Conservation (phyloP, 2,797 vertebrate species). For the Malacoraja senta region DNA sequence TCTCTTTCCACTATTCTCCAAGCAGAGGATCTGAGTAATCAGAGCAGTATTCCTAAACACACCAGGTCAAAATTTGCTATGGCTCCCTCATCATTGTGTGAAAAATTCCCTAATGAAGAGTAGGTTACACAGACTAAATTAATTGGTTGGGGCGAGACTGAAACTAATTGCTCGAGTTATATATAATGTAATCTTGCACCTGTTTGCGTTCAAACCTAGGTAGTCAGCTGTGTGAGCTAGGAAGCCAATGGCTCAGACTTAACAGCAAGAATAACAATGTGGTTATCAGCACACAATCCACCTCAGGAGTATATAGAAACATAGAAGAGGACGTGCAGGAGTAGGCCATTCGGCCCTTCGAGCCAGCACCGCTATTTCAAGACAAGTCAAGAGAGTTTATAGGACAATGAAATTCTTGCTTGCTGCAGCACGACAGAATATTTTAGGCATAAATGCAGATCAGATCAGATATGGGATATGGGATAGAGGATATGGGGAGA, state of each 20-base stretch:
- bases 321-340: neutral
- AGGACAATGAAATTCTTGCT: too few relatives aligned
- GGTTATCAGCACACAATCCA: neutral
- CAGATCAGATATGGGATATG: too few relatives aligned
- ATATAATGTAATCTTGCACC: slow-evolving; percentile 96
- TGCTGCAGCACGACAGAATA: too few relatives aligned
- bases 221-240: slow-evolving; percentile 50
- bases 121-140: slow-evolving; percentile 92
- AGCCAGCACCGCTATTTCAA: too few relatives aligned
- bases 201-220: slow-evolving; percentile 56
- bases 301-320: neutral
- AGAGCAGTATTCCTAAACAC: slow-evolving; percentile 80
- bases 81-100: slow-evolving; percentile 88
- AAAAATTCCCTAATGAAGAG: slow-evolving; percentile 98
- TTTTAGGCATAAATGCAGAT: too few relatives aligned
- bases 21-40: slow-evolving; percentile 63
- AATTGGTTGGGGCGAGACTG: slow-evolving; percentile 96
- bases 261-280: neutral
- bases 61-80: slow-evolving; percentile 84
- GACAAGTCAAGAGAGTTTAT: too few relatives aligned
- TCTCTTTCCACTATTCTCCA: slow-evolving; percentile 72
- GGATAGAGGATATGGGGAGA: too few relatives aligned
- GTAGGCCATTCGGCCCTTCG: too few relatives aligned
- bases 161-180: slow-evolving; percentile 98
- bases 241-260: neutral